Evolutionary conservation across 2,113 vertebrate species (phyloP).

Genomic region (Oxygymnocypris stewartii): DNA sequence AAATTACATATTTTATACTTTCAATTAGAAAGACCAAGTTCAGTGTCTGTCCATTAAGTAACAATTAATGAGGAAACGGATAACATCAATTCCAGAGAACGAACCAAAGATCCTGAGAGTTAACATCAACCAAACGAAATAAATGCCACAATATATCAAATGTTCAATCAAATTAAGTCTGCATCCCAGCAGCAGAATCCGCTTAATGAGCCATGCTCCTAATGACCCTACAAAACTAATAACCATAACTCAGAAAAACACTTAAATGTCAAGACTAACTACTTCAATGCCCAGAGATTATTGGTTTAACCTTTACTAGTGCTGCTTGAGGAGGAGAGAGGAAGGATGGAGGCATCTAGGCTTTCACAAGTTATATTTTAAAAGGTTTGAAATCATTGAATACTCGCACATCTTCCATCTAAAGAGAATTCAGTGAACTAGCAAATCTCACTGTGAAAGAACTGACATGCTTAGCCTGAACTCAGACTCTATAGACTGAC

Average conservation of each 20-base stretch:
- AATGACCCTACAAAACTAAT: conserved; percentile 31
- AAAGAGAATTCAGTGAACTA: neutral
- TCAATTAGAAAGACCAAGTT: neutral
- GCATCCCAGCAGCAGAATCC: neutral
- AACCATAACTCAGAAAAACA: conserved; percentile 43
- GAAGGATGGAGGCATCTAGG: neutral
- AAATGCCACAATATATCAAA: neutral
- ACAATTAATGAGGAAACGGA: too few species aligned
- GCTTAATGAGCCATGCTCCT: conserved; percentile 36
- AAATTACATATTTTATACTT: neutral
- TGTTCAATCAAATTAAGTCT: neutral
- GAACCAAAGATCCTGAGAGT: neutral
- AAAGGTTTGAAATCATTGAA: neutral
- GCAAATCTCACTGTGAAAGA: neutral
- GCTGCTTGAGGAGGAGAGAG: neutral
- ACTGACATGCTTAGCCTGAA: conserved; percentile 19
- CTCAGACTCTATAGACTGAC: neutral
- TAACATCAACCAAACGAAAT: neutral
- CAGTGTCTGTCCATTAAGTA: neutral
- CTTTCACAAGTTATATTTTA: neutral
- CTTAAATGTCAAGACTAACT: conserved; percentile 27
- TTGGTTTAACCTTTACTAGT: conserved; percentile 2
- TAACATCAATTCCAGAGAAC: too few species aligned
- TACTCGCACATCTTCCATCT: neutral
- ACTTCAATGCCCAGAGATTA: neutral